Base-by-base conservation (phyloP, 2,888 invertebrate genomes). In the Parelbella ahira region DNA sequence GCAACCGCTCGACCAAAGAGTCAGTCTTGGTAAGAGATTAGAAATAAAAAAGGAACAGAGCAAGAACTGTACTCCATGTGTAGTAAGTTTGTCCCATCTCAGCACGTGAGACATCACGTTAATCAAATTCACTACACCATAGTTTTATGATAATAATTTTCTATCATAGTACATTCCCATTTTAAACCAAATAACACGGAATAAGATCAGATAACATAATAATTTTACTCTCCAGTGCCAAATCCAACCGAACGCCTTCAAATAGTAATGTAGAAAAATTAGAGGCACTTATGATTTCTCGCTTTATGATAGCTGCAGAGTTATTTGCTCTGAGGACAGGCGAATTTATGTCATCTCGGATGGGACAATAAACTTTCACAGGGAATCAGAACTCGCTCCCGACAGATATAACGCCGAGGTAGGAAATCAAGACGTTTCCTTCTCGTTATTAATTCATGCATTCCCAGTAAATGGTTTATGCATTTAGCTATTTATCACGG, bases 231-330 rank as follows among this genome's bases (percentile, higher is more conserved):
- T 15, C 15, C 23, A 20, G 8, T 12, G 28, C 9, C 25, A 9
- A 7, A 19, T 1, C 36, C 11, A 24, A 18, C 11, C 24, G 30
- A 36, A 19, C 23, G 11, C 24, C 33, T 29, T 32, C 39, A 25
- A 39, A 32, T 27, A 32, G 4, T 15, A 6, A 19, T 24, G 15
- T 24, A 15, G 38, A 39, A 39, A 39, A 39, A 39, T 42, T 34
- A 42, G 69, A 69, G 53, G 58, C 61, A 60, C 56, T 54, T 58
- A 63, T 68, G 67, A 74, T 75, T 74, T 77, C 70, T 73, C 67
- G 71, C 66, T 75, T 69, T 68, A 74, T 65, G 63, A 53, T 58
- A 50, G 64, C 60, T 59, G 63, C 59, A 63, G 59, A 58, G 61
- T 61, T 63, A 63, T 70, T 68, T 65, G 56, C 60, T 59, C 60